Conservation (phyloP, 2,113 vertebrate species). For the Redunca redunca region DNA sequence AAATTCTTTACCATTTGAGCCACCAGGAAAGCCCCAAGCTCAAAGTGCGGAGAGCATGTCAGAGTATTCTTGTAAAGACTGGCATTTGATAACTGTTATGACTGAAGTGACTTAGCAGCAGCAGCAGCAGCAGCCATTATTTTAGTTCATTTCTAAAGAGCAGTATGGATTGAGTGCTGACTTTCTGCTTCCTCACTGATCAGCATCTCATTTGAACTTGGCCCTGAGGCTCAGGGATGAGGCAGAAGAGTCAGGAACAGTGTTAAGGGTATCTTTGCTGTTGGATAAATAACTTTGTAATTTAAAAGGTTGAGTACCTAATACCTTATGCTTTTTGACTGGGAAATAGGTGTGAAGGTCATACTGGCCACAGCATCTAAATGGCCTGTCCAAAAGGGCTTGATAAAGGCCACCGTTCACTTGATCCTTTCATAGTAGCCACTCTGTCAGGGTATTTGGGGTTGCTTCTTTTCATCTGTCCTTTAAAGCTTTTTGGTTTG, state of each 20-base stretch:
- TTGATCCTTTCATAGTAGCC: background rate
- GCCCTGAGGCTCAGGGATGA: background rate
- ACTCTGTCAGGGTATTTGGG: background rate
- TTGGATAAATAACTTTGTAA: background rate
- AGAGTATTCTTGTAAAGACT: too few species aligned
- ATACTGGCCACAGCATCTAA: background rate
- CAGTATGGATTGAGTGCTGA: fast-evolving
- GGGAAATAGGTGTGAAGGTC: background rate
- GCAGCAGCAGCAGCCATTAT: too few species aligned
- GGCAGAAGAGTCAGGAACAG: background rate
- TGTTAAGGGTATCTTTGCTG: too few species aligned
- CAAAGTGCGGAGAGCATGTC: background rate
- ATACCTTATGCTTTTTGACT: background rate
- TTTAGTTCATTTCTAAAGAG: background rate
- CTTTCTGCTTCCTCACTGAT: background rate
- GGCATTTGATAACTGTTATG: too few species aligned
- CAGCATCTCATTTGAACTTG: background rate
- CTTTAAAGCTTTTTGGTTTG: background rate
- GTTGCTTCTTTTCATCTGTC: background rate
- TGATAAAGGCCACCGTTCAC: background rate
- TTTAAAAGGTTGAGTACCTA: background rate
- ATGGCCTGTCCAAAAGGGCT: background rate
- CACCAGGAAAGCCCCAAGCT: background rate
- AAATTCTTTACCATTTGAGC: background rate
- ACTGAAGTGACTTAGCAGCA: too few species aligned